A percentile compares a stretch with the other conserved stretches of the same genome.
Conservation (phyloP, 1,140 invertebrate species). For the Drosophila tsacasi region DNA sequence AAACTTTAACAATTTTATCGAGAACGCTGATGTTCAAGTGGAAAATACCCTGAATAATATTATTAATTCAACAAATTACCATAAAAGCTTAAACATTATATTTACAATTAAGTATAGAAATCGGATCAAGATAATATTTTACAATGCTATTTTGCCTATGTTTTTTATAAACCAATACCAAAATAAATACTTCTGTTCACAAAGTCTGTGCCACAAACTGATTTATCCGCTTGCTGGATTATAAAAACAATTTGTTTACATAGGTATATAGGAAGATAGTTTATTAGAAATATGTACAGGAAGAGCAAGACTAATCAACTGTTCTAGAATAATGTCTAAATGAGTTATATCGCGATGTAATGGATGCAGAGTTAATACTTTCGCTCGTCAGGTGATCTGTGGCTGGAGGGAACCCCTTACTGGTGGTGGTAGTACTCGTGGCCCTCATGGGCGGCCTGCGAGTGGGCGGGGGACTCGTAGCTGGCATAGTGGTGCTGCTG, state of each 20-base stretch:
- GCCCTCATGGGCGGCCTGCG: constrained; percentile 60
- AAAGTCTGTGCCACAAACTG: not conserved
- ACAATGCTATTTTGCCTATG: not conserved
- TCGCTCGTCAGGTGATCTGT: constrained; percentile 34
- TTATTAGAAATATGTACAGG: constrained; percentile 68
- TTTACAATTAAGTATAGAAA: no score
- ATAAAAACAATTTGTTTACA: not conserved
- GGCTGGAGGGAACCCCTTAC: constrained; percentile 4
- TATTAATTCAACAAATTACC: no score
- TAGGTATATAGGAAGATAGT: constrained; percentile 15
- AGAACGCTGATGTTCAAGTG: not conserved
- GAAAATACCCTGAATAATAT: no score
- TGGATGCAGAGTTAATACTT: constrained; percentile 65
- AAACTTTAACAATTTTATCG: not conserved
- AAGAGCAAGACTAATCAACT: constrained; percentile 63
- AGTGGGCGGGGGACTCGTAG: constrained; percentile 68
- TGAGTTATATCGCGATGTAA: constrained; percentile 37
- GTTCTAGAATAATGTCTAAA: constrained; percentile 24
- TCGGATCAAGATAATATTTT: not conserved
- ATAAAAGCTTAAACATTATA: no score
- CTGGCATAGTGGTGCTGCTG: constrained; percentile 66
- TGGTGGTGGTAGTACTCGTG: constrained; percentile 78
- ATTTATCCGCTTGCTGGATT: not conserved
- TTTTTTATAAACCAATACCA: not conserved
- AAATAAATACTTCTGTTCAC: not conserved